These are phyloP conservation scores for Calephelis perditalis DNA, from an alignment of 2,888 invertebrate genomes.

Conservation along the genomic window DNA sequence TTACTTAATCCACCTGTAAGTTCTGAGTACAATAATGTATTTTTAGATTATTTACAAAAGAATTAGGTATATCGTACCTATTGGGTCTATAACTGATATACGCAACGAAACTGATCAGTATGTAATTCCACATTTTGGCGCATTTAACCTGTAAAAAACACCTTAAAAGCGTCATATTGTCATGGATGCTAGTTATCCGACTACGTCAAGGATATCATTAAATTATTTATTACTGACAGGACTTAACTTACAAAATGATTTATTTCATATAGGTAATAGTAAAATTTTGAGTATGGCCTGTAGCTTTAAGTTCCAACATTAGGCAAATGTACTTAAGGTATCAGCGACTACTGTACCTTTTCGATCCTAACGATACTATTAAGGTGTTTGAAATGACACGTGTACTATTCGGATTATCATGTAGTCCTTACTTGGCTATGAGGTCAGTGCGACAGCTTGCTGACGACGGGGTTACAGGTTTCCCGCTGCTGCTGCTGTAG, in stretches of 20 bases:
- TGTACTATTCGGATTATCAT: constrained; percentile 12
- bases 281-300: neutral
- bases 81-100: neutral
- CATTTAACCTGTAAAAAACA: neutral
- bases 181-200: constrained; percentile 9
- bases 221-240: constrained; percentile 13
- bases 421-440: constrained; percentile 16
- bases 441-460: neutral
- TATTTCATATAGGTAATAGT: constrained; percentile 3
- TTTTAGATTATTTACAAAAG: constrained; percentile 14
- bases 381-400: constrained; percentile 11
- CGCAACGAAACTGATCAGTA: neutral
- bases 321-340: constrained; percentile 15
- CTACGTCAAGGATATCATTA: constrained; percentile 1
- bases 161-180: neutral
- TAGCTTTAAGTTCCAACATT: constrained; percentile 12
- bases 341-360: constrained; percentile 9
- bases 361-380: constrained; percentile 2
- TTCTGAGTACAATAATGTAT: constrained; percentile 14
- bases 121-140: constrained; percentile 12
- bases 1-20: constrained; percentile 3
- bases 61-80: neutral
- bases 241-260: constrained; percentile 13
- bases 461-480: neutral
- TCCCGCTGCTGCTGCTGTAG: neutral